These are phyloP conservation scores for Platorchestia sp. DNA, from an alignment of 1,140 invertebrate genomes.

Conservation along the genomic window DNA sequence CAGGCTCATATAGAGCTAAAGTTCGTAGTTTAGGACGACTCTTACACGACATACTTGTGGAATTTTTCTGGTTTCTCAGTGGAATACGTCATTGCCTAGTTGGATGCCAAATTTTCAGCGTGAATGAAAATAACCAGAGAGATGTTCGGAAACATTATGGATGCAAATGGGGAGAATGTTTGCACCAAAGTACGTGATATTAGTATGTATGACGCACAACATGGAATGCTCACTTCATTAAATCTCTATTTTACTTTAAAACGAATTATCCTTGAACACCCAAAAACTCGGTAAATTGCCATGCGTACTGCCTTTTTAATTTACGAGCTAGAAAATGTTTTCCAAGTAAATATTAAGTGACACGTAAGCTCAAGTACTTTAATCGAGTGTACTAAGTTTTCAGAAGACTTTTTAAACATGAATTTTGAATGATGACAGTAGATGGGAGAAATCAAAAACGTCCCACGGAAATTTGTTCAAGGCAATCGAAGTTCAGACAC, in stretches of 20 bases:
- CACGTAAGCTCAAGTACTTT: too few relatives aligned
- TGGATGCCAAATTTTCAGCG: not conserved
- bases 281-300: too few relatives aligned
- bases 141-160: too few relatives aligned
- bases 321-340: not conserved
- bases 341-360: not conserved
- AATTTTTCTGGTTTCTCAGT: not conserved
- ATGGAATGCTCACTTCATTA: too few relatives aligned
- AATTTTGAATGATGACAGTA: not conserved
- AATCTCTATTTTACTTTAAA: too few relatives aligned
- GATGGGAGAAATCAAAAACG: not conserved
- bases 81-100: not conserved
- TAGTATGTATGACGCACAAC: too few relatives aligned
- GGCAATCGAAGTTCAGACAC: not conserved
- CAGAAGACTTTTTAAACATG: not conserved
- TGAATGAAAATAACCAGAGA: too few relatives aligned
- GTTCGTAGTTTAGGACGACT: not conserved
- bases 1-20: not conserved
- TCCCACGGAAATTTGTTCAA: not conserved
- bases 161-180: too few relatives aligned
- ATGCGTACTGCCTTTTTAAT: not conserved
- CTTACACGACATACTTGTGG: not conserved
- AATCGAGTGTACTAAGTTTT: too few relatives aligned
- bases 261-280: too few relatives aligned
- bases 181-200: too few relatives aligned